These are phyloP conservation scores for Phyllotreta striolata DNA, from an alignment of 2,888 invertebrate genomes.

Conservation along the genomic window DNA sequence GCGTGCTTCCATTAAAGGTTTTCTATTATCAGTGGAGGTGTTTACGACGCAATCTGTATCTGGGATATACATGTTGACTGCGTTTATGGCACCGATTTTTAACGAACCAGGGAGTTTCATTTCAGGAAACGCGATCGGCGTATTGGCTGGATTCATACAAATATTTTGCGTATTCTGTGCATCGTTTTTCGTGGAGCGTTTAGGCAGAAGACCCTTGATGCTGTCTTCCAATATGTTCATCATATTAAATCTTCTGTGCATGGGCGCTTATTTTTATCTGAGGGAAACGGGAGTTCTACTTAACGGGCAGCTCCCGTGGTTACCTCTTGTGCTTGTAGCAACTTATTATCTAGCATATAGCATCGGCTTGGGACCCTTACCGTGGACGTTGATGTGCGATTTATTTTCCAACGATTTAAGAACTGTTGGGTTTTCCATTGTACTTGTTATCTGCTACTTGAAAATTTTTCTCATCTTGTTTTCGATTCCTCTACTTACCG, in stretches of 20 bases:
- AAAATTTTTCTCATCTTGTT: slow-evolving; percentile 37
- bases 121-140: not conserved
- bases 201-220: slow-evolving; percentile 75
- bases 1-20: slow-evolving; percentile 60
- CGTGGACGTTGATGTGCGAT: slow-evolving; percentile 83
- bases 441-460: slow-evolving; percentile 29
- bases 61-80: not conserved
- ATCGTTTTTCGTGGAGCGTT: slow-evolving; percentile 75
- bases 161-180: slow-evolving; percentile 72
- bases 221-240: slow-evolving; percentile 72
- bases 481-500: slow-evolving; percentile 36
- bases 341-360: slow-evolving; percentile 77
- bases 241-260: slow-evolving; percentile 66
- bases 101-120: not conserved
- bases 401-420: slow-evolving; percentile 80
- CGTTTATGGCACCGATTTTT: slow-evolving; percentile 1
- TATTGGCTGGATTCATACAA: slow-evolving; percentile 63
- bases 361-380: slow-evolving; percentile 73
- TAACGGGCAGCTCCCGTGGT: slow-evolving; percentile 65
- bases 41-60: not conserved
- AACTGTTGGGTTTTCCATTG: slow-evolving; percentile 64
- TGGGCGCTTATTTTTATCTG: slow-evolving; percentile 70
- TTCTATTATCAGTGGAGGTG: slow-evolving; percentile 51
- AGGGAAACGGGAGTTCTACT: slow-evolving; percentile 52
- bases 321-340: slow-evolving; percentile 74